Evolutionary conservation across 1,140 invertebrate genomes (phyloP).

Genomic region (Brachionus angularis): DNA sequence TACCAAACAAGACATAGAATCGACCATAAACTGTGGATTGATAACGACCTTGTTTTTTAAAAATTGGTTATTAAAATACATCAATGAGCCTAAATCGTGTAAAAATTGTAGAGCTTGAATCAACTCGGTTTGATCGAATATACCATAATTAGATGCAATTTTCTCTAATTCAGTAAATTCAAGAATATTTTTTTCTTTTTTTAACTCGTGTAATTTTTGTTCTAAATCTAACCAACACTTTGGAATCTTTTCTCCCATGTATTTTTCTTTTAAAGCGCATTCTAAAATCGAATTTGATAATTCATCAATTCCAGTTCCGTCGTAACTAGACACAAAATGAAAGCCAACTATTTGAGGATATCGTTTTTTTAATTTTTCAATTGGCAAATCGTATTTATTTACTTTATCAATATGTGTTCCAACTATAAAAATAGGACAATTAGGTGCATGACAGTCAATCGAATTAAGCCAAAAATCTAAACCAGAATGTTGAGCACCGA

Average conservation of each 20-base stretch:
- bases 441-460: constrained; percentile 55
- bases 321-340: constrained; percentile 52
- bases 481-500: constrained; percentile 55
- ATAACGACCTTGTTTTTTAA: constrained; percentile 53
- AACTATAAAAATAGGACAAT: constrained; percentile 54
- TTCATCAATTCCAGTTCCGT: constrained; percentile 49
- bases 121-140: constrained; percentile 46
- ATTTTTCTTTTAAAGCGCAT: constrained; percentile 40
- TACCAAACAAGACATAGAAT: constrained; percentile 57
- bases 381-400: constrained; percentile 48
- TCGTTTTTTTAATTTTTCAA: constrained; percentile 47
- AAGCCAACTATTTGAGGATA: constrained; percentile 54
- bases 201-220: constrained; percentile 42
- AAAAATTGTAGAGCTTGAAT: constrained; percentile 53
- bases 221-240: constrained; percentile 54
- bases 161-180: not conserved
- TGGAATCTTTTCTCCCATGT: constrained; percentile 52
- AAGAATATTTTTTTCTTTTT: constrained; percentile 35
- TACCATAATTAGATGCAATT: constrained; percentile 4
- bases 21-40: constrained; percentile 57
- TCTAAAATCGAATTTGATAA: constrained; percentile 2
- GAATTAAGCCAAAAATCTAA: constrained; percentile 58
- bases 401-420: constrained; percentile 57
- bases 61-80: constrained; percentile 55
- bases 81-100: constrained; percentile 55